Base-by-base conservation (phyloP, 35 echinoderm and acorn worm species). In the Strongylocentrotus purpuratus region DNA sequence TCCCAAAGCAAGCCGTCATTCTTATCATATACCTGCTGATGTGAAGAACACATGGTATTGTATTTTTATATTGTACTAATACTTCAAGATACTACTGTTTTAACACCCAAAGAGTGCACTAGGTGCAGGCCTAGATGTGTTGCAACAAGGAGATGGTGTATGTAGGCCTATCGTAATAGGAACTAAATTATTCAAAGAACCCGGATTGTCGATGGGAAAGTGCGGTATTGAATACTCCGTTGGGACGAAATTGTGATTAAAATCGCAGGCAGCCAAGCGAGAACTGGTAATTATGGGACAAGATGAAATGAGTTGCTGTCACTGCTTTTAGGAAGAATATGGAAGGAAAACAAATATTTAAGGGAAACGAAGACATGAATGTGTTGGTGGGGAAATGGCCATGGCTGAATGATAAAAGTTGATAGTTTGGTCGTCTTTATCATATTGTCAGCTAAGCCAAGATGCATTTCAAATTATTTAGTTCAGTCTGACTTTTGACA, bases 131-230 rank as follows among this genome's bases (percentile, higher is more conserved):
- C 15, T 41, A 41, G 50, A 2, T 14, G 50, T 55, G 15, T 55
- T 55, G 50, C 50, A 55, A 55, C 50, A 55, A 55, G 50, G 50
- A 9, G 50, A 55, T 55, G 50, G 1, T 55, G 11, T 10, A 55
- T 55, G 50, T 55, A 55, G 50, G 50, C 50, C 7, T 55, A 55
- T 11, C 50, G 15, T 41, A 78, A 78, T 78, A n/a, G 20, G 65
- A 78, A 78, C 65, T 78, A 28, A 78, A 78, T 78, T 78, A 78
- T 78, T 78, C 65, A 78, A 78, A 78, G 65, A 28, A 78, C 65
- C 20, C 28, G 65, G 65, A 78, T 78, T 78, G 20, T 78, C 22
- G 65, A 78, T 78, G 28, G 25, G 65, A n/a, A 78, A 55, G 50
- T 55, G 50, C 15, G 11, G 65, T 78, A 78, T 78, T 28, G 20